These are phyloP conservation scores for Psophia crepitans DNA, from an alignment of 2,113 vertebrate genomes.

Conservation along the genomic window DNA sequence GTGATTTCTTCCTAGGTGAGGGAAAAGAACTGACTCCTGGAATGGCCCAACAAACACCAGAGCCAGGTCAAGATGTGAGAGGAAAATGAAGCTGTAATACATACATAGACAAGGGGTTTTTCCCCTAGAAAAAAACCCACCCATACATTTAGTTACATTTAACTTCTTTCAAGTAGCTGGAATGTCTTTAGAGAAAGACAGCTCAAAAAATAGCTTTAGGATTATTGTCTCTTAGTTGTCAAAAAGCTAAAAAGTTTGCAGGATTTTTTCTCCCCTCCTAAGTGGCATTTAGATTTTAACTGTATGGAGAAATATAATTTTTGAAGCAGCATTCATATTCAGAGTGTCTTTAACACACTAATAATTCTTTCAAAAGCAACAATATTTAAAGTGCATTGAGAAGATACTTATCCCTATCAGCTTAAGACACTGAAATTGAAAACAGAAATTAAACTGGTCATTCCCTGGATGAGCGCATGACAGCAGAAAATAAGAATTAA, in stretches of 20 bases:
- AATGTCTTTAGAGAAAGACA: background rate
- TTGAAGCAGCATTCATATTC: background rate
- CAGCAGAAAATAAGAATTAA: background rate
- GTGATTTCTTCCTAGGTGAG: background rate
- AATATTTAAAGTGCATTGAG: background rate
- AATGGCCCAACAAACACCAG: background rate
- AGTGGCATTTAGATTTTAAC: background rate
- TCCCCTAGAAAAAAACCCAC: background rate
- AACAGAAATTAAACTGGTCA: background rate
- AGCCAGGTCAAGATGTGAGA: background rate
- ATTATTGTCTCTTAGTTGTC: background rate
- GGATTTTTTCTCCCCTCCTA: background rate
- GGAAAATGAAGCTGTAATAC: background rate
- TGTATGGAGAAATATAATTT: background rate
- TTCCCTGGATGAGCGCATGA: background rate
- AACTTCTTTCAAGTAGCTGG: background rate
- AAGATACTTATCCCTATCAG: background rate
- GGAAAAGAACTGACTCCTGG: background rate
- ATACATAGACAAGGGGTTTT: accelerated
- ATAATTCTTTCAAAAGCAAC: background rate
- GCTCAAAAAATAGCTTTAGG: background rate
- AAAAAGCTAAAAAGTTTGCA: background rate
- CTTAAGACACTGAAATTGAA: background rate
- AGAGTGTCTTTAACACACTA: background rate
- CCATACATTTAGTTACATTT: background rate